A percentile compares a stretch with the other conserved stretches of the same genome.
Conservation (phyloP, 2,888 invertebrate genomes). For the Eupeodes latifasciatus region DNA sequence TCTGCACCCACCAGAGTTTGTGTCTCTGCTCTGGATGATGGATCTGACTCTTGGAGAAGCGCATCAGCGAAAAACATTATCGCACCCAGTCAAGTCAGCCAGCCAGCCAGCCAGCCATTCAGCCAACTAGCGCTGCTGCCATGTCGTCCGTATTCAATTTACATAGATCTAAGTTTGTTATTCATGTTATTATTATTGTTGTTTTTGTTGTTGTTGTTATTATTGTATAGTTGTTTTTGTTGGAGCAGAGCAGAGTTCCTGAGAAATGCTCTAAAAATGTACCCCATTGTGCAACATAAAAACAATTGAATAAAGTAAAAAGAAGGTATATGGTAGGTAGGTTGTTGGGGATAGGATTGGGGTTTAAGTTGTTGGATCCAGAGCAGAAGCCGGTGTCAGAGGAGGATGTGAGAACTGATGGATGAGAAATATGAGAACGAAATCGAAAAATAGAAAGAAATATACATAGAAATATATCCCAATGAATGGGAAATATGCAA, state of each 20-base stretch:
- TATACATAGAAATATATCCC: neutral
- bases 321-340: neutral
- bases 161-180: neutral
- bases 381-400: neutral
- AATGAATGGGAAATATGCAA: conserved; percentile 33
- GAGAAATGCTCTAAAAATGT: conserved; percentile 13
- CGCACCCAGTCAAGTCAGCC: too few relatives aligned
- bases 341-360: too few relatives aligned
- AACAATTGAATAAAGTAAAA: conserved; percentile 34
- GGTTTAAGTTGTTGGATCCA: too few relatives aligned
- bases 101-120: too few relatives aligned
- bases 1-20: too few relatives aligned
- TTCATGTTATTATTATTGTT: neutral
- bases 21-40: neutral
- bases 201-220: neutral
- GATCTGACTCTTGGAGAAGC: neutral
- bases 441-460: neutral
- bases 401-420: neutral
- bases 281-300: neutral
- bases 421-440: conserved; percentile 3
- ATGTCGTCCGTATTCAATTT: conserved; percentile 2
- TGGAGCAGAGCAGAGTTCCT: neutral
- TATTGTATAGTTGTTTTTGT: conserved; percentile 3
- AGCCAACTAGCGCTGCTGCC: neutral
- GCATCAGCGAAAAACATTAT: neutral